phyloP scores from a whole-genome alignment of 2,113 vertebrate species.

The Erythrolamprus reginae region DNA sequence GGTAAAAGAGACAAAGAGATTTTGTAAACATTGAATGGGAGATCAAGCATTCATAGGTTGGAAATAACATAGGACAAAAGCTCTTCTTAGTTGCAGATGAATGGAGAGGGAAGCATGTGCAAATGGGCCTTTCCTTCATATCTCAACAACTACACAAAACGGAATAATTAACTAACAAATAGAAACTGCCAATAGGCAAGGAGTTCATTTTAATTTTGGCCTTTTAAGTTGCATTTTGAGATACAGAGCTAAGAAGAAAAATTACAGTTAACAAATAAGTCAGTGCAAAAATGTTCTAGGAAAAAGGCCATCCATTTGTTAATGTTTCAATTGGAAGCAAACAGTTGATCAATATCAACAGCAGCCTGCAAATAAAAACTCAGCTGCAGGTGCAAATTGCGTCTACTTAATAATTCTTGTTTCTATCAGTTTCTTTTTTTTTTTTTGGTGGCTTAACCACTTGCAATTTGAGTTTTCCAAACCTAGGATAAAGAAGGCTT shows the following conservation, averaged over 20 bases:
- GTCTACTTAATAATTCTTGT: neutral
- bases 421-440: neutral
- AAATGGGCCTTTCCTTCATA: neutral
- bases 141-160: constrained; percentile 24
- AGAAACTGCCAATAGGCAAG: neutral
- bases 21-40: neutral
- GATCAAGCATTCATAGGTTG: neutral
- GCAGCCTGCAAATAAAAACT: neutral
- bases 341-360: accelerated
- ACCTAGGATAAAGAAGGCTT: constrained; percentile 36
- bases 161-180: constrained; percentile 11
- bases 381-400: neutral
- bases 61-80: neutral
- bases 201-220: accelerated
- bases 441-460: constrained; percentile 14
- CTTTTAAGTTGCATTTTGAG: neutral
- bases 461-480: neutral
- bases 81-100: neutral
- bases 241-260: neutral
- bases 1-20: neutral
- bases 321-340: neutral
- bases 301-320: neutral
- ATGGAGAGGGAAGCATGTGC: neutral
- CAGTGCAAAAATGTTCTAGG: neutral
- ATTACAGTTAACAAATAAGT: neutral